These are phyloP conservation scores for Choloepus didactylus DNA, from an alignment of 2,797 vertebrate species.

Conservation along the genomic window DNA sequence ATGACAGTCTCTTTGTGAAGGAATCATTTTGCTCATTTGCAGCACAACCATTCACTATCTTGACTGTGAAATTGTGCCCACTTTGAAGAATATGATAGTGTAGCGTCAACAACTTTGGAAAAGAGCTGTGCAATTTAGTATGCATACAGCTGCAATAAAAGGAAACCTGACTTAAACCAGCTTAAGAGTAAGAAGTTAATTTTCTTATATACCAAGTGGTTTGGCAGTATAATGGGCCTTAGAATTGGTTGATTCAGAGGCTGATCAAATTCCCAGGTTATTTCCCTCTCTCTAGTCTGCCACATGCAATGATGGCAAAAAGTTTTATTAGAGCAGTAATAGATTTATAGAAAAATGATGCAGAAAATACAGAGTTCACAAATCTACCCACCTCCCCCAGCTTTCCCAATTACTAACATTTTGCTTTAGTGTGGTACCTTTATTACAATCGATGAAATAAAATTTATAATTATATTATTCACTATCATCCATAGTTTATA, in stretches of 20 bases:
- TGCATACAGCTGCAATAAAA: not conserved
- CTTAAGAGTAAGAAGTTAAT: not conserved
- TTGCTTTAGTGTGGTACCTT: no score
- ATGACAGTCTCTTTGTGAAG: not conserved
- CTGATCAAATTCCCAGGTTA: not conserved
- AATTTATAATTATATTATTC: no score
- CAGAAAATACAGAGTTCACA: no score
- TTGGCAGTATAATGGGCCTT: not conserved
- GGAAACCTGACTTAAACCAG: not conserved
- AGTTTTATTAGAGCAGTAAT: no score
- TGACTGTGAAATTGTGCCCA: not conserved
- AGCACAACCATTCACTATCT: not conserved
- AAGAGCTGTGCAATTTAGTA: not conserved
- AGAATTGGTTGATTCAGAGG: not conserved
- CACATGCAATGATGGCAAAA: rapidly evolving
- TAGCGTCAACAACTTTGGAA: not conserved
- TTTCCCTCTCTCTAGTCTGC: not conserved
- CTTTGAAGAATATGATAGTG: not conserved
- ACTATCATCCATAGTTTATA: no score
- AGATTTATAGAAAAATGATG: not conserved
- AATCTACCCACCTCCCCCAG: no score
- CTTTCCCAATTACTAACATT: no score
- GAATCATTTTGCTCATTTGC: not conserved
- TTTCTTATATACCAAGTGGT: no score
- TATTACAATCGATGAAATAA: no score